Evolutionary conservation across 1,140 invertebrate genomes (phyloP).

Genomic region (Penaeus chinensis): DNA sequence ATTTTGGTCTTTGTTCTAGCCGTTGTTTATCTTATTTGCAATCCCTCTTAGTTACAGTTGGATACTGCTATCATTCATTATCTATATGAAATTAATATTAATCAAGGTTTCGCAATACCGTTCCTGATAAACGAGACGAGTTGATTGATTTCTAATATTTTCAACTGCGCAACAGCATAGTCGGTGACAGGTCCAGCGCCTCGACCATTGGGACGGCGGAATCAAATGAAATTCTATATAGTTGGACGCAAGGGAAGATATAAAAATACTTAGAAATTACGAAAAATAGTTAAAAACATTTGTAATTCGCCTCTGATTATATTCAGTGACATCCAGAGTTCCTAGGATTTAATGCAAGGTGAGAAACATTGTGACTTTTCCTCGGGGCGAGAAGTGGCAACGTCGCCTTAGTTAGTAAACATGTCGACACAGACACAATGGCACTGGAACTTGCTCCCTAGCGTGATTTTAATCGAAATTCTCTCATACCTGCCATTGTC

Average conservation of each 20-base stretch:
- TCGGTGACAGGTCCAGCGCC: slow-evolving; percentile 38
- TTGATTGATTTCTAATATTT: slow-evolving; percentile 1
- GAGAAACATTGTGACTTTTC: slow-evolving; percentile 11
- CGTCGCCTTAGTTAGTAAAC: slow-evolving; percentile 64
- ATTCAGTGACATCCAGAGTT: background rate
- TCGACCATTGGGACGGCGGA: slow-evolving; percentile 25
- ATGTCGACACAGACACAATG: slow-evolving; percentile 64
- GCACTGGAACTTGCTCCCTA: slow-evolving; percentile 74
- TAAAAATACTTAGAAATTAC: background rate
- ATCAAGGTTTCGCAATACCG: background rate
- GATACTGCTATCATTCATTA: too few relatives aligned
- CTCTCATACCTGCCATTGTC: slow-evolving; percentile 73
- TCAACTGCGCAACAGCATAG: slow-evolving; percentile 38
- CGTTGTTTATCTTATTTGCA: too few relatives aligned
- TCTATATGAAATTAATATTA: too few relatives aligned
- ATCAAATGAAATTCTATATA: slow-evolving; percentile 21
- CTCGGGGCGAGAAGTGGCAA: slow-evolving; percentile 61
- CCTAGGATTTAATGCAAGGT: background rate
- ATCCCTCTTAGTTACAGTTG: too few relatives aligned
- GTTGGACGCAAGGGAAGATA: background rate
- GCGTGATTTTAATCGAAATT: slow-evolving; percentile 75
- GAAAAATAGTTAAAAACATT: background rate
- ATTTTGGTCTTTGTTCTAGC: too few relatives aligned
- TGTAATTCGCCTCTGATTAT: background rate
- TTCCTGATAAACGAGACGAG: background rate